Evolutionary conservation across 2,888 invertebrate species (phyloP), one percentile per base, ranked within the genome.

Genomic region (Sussaba pulchella): DNA sequence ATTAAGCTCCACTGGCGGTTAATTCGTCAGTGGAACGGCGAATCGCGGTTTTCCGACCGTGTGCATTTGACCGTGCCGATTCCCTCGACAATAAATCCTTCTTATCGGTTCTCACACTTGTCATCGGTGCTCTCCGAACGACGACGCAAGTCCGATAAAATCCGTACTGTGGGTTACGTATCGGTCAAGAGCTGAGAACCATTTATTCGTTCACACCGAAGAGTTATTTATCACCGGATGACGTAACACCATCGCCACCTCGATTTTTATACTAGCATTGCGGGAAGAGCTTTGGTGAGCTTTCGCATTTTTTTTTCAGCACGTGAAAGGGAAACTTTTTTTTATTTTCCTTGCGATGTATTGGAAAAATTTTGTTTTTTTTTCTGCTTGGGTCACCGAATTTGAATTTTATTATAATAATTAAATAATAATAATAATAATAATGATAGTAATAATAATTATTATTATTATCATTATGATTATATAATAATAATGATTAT

Each of bases 51-150:
- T 47, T n/a, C 36, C 47, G 31, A 31, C 45, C 24, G 64, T 47
- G 45, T 26, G 66, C 39, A 21, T 39, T 52, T 31, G 31, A 36
- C 31, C 19, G 52, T 47, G n/a, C 4, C 19, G 50, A 67, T 67
- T 52, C 50, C 47, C 50, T 39, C 50, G 66, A 47, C 21, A 52
- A 67, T 67, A 67, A 67, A 67, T 67, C 50, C 19, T 67, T 67
- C 50, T 67, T 67, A 52, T 67, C 66, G 66, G 50, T 67, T 67
- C 66, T 36, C 36, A 52, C 50, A 36, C 50, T 50, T 52, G 50
- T 67, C 66, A 67, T 67, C 66, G 66, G 36, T 67, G 31, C 39
- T 8, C 64, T 50, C 50, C 26, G n/a, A 52, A 52, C 52, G 50
- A 67, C 50, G 66, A 4, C 50, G 12, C 2, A 14, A 50, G 3